Conservation (phyloP, 2,888 invertebrate species). For the Cheilosia variabilis region DNA sequence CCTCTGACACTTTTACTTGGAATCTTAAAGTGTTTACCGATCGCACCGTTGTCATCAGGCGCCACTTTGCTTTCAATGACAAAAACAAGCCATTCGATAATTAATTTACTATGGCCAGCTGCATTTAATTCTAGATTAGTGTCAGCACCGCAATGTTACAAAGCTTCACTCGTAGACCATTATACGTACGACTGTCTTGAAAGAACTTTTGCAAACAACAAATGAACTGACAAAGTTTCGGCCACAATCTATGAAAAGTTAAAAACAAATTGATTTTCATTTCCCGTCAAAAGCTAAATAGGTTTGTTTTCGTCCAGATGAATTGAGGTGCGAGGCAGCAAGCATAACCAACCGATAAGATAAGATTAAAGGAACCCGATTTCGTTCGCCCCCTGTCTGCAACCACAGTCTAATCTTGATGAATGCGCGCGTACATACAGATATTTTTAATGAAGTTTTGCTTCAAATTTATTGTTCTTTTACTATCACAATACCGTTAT, state of each 20-base stretch:
- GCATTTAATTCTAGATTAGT: not conserved
- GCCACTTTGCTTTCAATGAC: too few species aligned
- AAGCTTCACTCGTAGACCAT: not conserved
- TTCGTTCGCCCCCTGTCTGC: conserved; percentile 43
- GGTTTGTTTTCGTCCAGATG: conserved; percentile 33
- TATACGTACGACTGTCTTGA: not conserved
- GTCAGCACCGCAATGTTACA: not conserved
- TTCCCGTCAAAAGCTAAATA: conserved; percentile 14
- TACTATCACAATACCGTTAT: conserved; percentile 36
- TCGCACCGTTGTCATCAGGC: too few species aligned
- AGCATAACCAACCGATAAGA: conserved; percentile 54
- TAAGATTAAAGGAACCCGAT: conserved; percentile 69
- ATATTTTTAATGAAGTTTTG: conserved; percentile 48
- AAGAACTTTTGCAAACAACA: conserved; percentile 1
- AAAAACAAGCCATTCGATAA: too few species aligned
- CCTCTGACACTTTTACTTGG: too few species aligned
- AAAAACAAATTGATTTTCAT: not conserved
- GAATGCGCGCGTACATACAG: conserved; percentile 42
- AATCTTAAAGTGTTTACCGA: too few species aligned
- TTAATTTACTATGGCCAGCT: too few species aligned
- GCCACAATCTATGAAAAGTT: not conserved
- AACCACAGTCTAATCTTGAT: conserved; percentile 66
- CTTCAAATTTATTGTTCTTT: conserved; percentile 39
- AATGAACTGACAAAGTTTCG: not conserved
- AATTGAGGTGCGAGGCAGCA: conserved; percentile 39